A percentile compares a stretch with the other conserved stretches of the same genome.
Conservation (phyloP, 1,140 invertebrate genomes). For the Lepeophtheirus salmonis region DNA sequence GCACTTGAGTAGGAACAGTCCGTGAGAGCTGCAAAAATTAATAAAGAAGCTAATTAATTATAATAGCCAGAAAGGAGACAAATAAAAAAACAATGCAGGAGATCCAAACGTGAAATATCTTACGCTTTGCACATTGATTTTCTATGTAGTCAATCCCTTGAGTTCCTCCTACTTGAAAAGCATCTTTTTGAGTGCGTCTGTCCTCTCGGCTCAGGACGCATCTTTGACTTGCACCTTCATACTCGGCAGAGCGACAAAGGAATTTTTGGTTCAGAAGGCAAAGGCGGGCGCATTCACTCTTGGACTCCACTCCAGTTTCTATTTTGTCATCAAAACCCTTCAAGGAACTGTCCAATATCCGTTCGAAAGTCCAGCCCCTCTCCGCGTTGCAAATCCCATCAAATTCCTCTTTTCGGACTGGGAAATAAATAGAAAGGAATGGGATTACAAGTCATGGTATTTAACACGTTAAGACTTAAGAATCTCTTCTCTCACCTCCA, state of each 20-base stretch:
- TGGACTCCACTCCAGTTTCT: conserved; percentile 28
- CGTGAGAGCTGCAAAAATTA: conserved; percentile 29
- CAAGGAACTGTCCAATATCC: conserved; percentile 30
- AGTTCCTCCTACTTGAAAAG: conserved; percentile 29
- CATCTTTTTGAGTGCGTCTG: conserved; percentile 32
- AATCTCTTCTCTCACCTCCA: conserved; percentile 25
- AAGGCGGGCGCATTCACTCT: conserved; percentile 32
- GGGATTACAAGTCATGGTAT: neutral
- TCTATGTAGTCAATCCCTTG: conserved; percentile 33
- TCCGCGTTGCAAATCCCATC: conserved; percentile 31
- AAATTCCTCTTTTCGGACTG: conserved; percentile 23
- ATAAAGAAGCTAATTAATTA: conserved; percentile 15
- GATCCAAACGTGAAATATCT: neutral
- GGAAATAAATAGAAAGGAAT: conserved; percentile 16
- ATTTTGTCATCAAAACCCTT: conserved; percentile 33
- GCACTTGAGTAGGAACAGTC: conserved; percentile 30
- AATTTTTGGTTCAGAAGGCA: conserved; percentile 32
- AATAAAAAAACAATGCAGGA: neutral
- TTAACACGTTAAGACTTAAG: neutral
- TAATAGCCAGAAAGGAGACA: neutral
- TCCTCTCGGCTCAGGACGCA: conserved; percentile 33
- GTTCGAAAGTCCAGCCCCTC: conserved; percentile 33
- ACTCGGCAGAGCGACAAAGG: conserved; percentile 32
- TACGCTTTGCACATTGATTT: conserved; percentile 32
- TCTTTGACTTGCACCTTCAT: conserved; percentile 26